phyloP scores from a whole-genome alignment of 2,888 invertebrate genomes.

The Linyphia triangularis region DNA sequence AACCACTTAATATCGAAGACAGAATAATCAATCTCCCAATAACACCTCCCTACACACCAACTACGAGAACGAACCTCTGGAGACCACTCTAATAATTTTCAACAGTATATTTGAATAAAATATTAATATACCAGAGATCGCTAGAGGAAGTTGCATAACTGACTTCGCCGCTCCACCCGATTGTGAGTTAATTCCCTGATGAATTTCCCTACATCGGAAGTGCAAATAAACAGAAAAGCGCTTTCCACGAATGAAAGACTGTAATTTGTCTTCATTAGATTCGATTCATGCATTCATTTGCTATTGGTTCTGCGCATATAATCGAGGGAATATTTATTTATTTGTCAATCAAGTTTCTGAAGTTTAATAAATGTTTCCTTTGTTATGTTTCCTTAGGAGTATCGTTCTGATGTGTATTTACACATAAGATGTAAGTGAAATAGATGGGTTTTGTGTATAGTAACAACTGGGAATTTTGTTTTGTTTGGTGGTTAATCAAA shows the following conservation, averaged over 20 bases:
- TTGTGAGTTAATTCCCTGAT: not conserved
- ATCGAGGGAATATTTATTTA: constrained; percentile 1
- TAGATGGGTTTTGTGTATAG: not conserved
- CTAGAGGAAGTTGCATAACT: not conserved
- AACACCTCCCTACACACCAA: not conserved
- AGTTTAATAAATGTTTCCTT: not conserved
- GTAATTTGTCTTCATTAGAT: constrained; percentile 38
- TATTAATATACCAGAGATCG: constrained; percentile 5
- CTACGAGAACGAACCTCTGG: not conserved
- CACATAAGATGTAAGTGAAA: not conserved
- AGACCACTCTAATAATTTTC: not conserved
- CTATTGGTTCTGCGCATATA: not conserved
- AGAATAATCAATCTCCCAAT: not conserved
- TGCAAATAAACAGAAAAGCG: not conserved
- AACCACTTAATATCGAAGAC: not conserved
- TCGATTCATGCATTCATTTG: not conserved
- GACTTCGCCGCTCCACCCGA: too few relatives aligned
- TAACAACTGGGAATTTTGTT: not conserved
- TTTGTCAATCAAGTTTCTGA: not conserved
- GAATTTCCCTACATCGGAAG: not conserved
- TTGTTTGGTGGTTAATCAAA: too few relatives aligned
- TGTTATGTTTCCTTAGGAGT: too few relatives aligned
- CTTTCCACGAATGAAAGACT: not conserved
- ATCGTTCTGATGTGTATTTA: too few relatives aligned
- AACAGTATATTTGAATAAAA: not conserved